Conservation (phyloP, 2,113 vertebrate species). For the Leucopternis melanops region DNA sequence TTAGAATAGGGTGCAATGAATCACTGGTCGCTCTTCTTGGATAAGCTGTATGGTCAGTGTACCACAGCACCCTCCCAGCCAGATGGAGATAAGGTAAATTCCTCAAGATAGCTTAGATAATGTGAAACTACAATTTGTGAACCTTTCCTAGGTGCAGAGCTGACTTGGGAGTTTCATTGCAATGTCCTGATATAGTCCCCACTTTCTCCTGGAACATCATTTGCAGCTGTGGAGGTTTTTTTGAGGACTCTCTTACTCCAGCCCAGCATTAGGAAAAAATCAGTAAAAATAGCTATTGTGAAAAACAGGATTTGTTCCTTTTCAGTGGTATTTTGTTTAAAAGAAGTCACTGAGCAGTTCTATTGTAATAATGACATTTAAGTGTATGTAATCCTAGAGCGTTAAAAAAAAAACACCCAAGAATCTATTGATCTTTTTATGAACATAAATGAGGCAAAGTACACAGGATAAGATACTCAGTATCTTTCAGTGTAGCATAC, state of each 20-base stretch:
- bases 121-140: background rate
- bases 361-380: background rate
- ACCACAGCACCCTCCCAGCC: background rate
- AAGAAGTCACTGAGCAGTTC: background rate
- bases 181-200: background rate
- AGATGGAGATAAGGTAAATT: background rate
- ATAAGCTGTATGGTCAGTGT: background rate
- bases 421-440: background rate
- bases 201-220: background rate
- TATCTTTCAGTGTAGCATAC: background rate
- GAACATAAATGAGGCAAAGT: background rate
- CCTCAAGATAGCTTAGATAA: background rate
- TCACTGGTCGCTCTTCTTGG: background rate
- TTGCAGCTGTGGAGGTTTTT: background rate
- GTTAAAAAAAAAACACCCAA: background rate
- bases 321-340: background rate
- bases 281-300: background rate
- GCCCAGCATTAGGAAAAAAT: background rate
- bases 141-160: background rate
- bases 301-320: background rate
- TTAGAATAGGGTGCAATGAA: background rate
- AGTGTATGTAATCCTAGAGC: background rate
- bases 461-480: background rate
- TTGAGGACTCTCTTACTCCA: background rate
- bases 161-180: background rate